Percentiles rank a stretch among this genome's conserved stretches.
Conservation (phyloP, 1,140 invertebrate genomes). For the Drosophila biarmipes region DNA sequence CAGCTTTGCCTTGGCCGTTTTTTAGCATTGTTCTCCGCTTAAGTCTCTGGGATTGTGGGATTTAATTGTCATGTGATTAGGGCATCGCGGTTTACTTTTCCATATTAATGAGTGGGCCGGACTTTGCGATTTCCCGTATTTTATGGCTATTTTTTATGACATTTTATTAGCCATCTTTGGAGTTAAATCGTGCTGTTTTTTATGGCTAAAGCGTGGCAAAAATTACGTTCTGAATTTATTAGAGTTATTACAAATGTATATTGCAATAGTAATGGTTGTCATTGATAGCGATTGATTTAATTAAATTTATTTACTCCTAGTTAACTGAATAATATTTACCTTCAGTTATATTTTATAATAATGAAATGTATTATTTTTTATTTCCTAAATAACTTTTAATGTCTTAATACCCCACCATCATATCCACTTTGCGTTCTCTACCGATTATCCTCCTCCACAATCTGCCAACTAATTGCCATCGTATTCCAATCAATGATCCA, state of each 20-base stretch:
- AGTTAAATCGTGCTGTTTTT: constrained; percentile 31
- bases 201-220: constrained; percentile 49
- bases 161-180: constrained; percentile 32
- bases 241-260: background rate
- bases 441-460: background rate
- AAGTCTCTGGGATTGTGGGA: constrained; percentile 60
- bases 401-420: background rate
- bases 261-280: background rate
- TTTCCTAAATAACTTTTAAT: background rate
- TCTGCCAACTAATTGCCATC: constrained; percentile 18
- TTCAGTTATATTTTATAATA: too few relatives aligned
- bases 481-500: constrained; percentile 19
- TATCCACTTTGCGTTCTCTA: background rate
- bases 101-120: constrained; percentile 72
- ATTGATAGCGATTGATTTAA: background rate
- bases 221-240: background rate
- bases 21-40: constrained; percentile 55
- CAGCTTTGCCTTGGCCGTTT: constrained; percentile 47
- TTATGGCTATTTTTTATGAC: constrained; percentile 66
- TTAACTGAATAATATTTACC: background rate
- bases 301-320: too few relatives aligned
- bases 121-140: constrained; percentile 25
- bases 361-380: too few relatives aligned
- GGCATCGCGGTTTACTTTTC: constrained; percentile 17
- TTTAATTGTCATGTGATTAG: constrained; percentile 61